Conservation (phyloP, 2,888 invertebrate species). For the Rhodophaea formosa region DNA sequence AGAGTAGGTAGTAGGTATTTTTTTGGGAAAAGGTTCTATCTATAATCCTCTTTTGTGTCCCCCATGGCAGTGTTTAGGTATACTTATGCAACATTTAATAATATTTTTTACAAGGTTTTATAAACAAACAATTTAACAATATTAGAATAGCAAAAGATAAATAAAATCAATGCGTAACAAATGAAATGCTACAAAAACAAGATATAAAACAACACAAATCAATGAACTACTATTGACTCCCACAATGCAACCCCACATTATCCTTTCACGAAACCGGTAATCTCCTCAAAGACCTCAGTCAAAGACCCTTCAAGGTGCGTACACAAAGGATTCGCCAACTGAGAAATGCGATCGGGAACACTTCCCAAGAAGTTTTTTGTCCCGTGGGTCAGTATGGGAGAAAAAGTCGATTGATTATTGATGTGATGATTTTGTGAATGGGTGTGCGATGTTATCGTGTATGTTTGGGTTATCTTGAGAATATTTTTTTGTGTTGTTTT, state of each 20-base stretch:
- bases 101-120: too few species aligned
- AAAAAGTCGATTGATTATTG: slow-evolving; percentile 30
- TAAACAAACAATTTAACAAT: too few species aligned
- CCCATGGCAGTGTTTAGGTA: too few species aligned
- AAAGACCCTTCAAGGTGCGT: slow-evolving; percentile 58
- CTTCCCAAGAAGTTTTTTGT: slow-evolving; percentile 38
- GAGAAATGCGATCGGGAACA: slow-evolving; percentile 48
- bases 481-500: too few species aligned
- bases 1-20: too few species aligned
- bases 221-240: slow-evolving; percentile 43
- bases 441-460: slow-evolving; percentile 5
- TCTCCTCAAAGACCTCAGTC: slow-evolving; percentile 61
- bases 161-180: too few species aligned
- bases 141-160: too few species aligned
- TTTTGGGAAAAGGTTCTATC: too few species aligned
- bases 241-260: slow-evolving; percentile 44
- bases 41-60: too few species aligned
- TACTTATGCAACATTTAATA: too few species aligned
- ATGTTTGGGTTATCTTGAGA: too few species aligned
- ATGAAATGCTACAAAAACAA: background rate
- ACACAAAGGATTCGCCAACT: slow-evolving; percentile 54
- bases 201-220: slow-evolving; percentile 7
- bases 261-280: slow-evolving; percentile 58
- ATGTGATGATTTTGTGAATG: slow-evolving; percentile 18
- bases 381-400: slow-evolving; percentile 32